Evolutionary conservation across 1,140 invertebrate species (phyloP).

Genomic region (Drosophila parvula): DNA sequence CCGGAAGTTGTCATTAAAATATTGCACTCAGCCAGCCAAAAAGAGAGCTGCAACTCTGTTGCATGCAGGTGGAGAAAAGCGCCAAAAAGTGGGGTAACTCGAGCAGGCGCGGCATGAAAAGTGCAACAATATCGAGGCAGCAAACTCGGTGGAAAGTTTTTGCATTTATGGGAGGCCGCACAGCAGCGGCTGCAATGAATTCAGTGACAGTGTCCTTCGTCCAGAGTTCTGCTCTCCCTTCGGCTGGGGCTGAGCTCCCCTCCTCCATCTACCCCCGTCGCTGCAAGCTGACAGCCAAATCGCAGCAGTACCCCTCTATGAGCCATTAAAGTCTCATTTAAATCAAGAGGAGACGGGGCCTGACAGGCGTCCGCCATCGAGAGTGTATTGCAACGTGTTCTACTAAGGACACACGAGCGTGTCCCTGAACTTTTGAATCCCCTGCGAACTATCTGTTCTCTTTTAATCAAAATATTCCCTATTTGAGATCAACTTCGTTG

Average conservation of each 20-base stretch:
- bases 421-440: slow-evolving; percentile 13
- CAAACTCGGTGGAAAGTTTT: slow-evolving; percentile 33
- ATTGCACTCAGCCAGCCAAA: slow-evolving; percentile 51
- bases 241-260: background rate
- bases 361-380: slow-evolving; percentile 23
- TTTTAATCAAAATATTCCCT: background rate
- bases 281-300: slow-evolving; percentile 8
- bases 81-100: background rate
- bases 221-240: background rate
- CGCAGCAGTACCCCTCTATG: slow-evolving; percentile 15
- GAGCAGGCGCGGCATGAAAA: slow-evolving; percentile 28
- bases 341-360: slow-evolving; percentile 33
- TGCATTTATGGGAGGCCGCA: slow-evolving; percentile 40
- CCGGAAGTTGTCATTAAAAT: slow-evolving; percentile 63
- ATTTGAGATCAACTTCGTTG: background rate
- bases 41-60: slow-evolving; percentile 52
- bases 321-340: slow-evolving; percentile 42
- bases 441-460: background rate
- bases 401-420: slow-evolving; percentile 1
- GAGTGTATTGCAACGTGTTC: background rate
- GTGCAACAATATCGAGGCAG: slow-evolving; percentile 47
- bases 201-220: slow-evolving; percentile 26
- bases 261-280: background rate
- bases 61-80: slow-evolving; percentile 30
- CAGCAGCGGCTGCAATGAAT: slow-evolving; percentile 44